Percentiles rank a stretch among this genome's conserved stretches.
These are phyloP conservation scores for Hymenopus coronatus DNA, from an alignment of 2,888 invertebrate genomes.

Conservation along the genomic window DNA sequence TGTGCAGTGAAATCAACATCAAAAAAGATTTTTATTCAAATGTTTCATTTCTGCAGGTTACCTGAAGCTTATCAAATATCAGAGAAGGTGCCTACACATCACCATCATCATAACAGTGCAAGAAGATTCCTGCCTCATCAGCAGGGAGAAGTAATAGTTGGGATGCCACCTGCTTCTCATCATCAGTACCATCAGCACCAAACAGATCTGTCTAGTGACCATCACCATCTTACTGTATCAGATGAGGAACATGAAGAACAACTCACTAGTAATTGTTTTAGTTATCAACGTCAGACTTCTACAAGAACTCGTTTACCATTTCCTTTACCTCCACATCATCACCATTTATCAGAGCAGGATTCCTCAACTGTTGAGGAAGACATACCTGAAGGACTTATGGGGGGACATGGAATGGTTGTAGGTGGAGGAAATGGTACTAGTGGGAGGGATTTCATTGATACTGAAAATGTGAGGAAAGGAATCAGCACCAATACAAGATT, in stretches of 20 bases:
- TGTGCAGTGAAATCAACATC: too few relatives aligned
- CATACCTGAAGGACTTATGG: not conserved
- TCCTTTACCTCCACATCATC: slow-evolving; percentile 11
- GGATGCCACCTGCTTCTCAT: not conserved
- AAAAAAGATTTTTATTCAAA: not conserved
- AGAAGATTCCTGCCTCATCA: slow-evolving; percentile 2
- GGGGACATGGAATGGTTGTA: not conserved
- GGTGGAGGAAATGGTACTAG: not conserved
- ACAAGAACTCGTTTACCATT: slow-evolving; percentile 18
- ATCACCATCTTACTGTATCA: slow-evolving; percentile 4
- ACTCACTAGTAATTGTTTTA: slow-evolving; percentile 30
- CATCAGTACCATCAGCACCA: slow-evolving; percentile 13
- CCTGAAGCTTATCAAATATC: slow-evolving; percentile 12
- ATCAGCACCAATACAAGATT: not conserved
- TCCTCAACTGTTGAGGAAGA: slow-evolving; percentile 23
- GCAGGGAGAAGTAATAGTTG: not conserved
- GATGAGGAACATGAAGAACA: slow-evolving; percentile 2
- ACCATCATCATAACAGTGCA: slow-evolving; percentile 10
- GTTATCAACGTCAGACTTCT: slow-evolving; percentile 30
- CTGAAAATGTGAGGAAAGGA: slow-evolving; percentile 16
- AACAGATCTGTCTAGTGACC: not conserved
- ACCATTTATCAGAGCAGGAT: slow-evolving; percentile 16
- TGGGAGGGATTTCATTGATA: slow-evolving; percentile 21
- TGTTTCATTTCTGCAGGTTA: not conserved
- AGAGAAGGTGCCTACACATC: slow-evolving; percentile 11